Evolutionary conservation across 1,140 invertebrate species (phyloP), one percentile per base, ranked within the genome.

Genomic region (Achatina immaculata): DNA sequence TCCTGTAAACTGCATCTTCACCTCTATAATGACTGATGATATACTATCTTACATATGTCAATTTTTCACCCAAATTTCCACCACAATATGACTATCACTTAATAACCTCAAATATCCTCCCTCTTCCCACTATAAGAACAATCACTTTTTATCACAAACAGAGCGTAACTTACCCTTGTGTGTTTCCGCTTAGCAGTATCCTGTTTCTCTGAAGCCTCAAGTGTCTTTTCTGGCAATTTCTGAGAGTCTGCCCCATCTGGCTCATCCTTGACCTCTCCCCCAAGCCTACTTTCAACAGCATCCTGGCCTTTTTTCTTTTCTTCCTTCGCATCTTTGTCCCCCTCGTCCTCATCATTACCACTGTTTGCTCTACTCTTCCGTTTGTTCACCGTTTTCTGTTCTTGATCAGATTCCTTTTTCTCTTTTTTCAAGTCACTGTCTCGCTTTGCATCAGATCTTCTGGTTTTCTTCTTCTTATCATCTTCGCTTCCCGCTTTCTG

Each of bases 331-430:
- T 68, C 80, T 40, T 80, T 73, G 14, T 62, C 42, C 36, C 73
- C 75, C 21, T 81, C 48, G 24, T 74, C 58, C n/a, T 76, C 43
- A 28, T 62, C 71, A 58, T 76, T 80, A 11, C 69, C 78, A 24
- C 58, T 31, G 19, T 43, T 40, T 21, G 42, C 24, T 4, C 16
- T 28, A 51, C 76, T 58, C 36, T 73, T 66, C 40, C 65, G 65
- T 21, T 83, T 51, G 19, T 24, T 74, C 34, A 42, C 55, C 62
- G 11, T 31, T 78, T 40, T 75, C 48, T 24, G 48, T 1, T 78
- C 73, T 65, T 19, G 40, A 51, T 65, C 55, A 19, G 65, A 74
- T 73, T 81, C 69, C 51, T 72, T 66, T 65, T 83, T 72, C 21
- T 40, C 21, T 34, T 79, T 45, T n/a, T 73, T 43, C 42, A 24